These are phyloP conservation scores for Spisula solida DNA, from an alignment of 2,888 invertebrate genomes.

Conservation along the genomic window DNA sequence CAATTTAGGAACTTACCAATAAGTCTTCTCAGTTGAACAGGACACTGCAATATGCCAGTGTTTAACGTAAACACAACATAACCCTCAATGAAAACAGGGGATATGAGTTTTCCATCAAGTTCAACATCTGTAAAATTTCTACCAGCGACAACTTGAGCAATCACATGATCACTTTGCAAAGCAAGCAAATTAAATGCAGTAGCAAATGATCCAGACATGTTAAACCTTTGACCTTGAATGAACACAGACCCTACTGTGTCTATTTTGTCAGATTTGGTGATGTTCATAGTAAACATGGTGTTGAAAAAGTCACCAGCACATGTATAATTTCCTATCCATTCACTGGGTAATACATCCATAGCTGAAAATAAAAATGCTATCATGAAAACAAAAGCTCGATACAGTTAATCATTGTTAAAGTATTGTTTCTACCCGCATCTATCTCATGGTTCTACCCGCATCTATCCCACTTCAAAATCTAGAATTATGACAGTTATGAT, in stretches of 20 bases:
- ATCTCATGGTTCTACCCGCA: too few species aligned
- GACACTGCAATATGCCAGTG: slow-evolving; percentile 21
- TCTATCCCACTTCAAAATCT: too few species aligned
- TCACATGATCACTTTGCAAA: slow-evolving; percentile 38
- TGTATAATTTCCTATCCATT: slow-evolving; percentile 72
- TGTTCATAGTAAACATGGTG: slow-evolving; percentile 59
- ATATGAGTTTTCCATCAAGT: slow-evolving; percentile 46
- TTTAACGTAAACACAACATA: slow-evolving; percentile 45
- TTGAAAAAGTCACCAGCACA: slow-evolving; percentile 55
- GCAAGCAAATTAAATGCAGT: slow-evolving; percentile 35
- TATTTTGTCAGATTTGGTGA: slow-evolving; percentile 57
- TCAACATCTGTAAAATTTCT: slow-evolving; percentile 57
- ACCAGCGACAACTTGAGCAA: slow-evolving; percentile 20
- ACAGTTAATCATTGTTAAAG: too few species aligned
- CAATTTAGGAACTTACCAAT: slow-evolving; percentile 38
- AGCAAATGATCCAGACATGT: slow-evolving; percentile 53
- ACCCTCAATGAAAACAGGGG: slow-evolving; percentile 47
- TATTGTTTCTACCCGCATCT: too few species aligned
- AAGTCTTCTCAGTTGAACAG: slow-evolving; percentile 44
- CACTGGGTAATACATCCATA: slow-evolving; percentile 70
- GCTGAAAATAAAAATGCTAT: slow-evolving; percentile 37
- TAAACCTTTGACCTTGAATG: slow-evolving; percentile 30
- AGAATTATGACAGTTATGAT: too few species aligned
- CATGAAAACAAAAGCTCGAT: not conserved
- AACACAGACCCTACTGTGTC: slow-evolving; percentile 40